These are phyloP conservation scores for Phyllostomus hastatus DNA, from an alignment of 2,113 vertebrate species.

Conservation along the genomic window DNA sequence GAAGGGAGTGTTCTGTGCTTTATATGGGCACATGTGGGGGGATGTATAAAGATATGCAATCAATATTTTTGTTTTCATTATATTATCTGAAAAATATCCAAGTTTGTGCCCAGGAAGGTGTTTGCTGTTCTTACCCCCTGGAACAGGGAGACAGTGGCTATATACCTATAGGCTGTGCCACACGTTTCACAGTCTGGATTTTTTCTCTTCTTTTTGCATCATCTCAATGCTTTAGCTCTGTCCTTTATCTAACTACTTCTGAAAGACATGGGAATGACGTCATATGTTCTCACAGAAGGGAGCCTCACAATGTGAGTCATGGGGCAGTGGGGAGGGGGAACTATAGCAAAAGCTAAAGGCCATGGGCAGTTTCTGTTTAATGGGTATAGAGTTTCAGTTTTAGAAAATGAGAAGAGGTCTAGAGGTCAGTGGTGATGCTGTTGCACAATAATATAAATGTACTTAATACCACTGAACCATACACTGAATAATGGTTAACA, in stretches of 20 bases:
- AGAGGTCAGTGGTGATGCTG: not conserved
- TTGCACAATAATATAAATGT: not conserved
- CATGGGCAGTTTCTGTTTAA: not conserved
- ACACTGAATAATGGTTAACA: not conserved
- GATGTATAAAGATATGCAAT: not conserved
- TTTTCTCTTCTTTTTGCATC: not conserved
- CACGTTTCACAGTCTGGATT: accelerated
- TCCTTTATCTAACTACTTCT: not conserved
- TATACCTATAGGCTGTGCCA: accelerated
- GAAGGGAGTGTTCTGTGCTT: not conserved
- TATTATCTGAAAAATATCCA: not conserved
- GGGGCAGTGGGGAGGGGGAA: too few species aligned
- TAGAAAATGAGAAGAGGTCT: not conserved
- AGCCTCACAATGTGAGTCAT: not conserved
- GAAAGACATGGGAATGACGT: not conserved
- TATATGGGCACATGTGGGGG: not conserved
- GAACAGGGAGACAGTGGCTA: too few species aligned
- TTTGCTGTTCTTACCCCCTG: not conserved
- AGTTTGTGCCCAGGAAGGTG: accelerated
- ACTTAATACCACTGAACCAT: not conserved
- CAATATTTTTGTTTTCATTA: not conserved
- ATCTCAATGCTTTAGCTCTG: not conserved
- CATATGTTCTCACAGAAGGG: not conserved
- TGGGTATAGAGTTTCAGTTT: not conserved
- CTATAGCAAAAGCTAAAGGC: not conserved